Evolutionary conservation across 2,797 vertebrate species (phyloP).

Genomic region (Varecia variegata): DNA sequence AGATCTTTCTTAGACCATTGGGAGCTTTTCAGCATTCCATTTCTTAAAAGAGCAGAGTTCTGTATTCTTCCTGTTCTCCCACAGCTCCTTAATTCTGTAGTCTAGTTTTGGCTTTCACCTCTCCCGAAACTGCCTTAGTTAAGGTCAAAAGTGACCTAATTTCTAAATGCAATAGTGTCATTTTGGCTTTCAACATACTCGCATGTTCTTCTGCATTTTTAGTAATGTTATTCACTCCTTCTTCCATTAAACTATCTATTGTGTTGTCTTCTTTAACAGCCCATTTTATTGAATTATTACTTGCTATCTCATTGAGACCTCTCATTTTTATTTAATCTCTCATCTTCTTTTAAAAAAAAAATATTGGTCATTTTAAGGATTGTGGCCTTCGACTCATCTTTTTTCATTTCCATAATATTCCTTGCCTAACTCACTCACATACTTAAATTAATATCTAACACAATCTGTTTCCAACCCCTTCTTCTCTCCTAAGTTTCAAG

Average conservation of each 20-base stretch:
- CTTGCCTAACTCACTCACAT: not conserved
- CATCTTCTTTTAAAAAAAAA: not conserved
- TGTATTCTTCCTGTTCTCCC: not conserved
- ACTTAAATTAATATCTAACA: too few relatives aligned
- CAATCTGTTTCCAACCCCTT: not conserved
- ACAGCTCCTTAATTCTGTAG: not conserved
- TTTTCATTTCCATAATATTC: not conserved
- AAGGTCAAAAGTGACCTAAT: not conserved
- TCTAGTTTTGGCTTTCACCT: not conserved
- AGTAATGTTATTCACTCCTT: not conserved
- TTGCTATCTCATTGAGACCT: not conserved
- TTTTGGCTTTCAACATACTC: not conserved
- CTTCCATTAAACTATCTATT: not conserved
- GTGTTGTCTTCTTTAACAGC: not conserved
- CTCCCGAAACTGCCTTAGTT: not conserved
- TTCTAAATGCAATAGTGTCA: not conserved
- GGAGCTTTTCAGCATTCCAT: not conserved
- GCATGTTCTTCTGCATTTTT: not conserved
- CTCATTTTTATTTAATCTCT: not conserved
- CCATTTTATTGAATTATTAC: not conserved
- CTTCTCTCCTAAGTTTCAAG: not conserved
- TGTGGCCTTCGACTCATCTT: not conserved
- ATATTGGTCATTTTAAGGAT: not conserved
- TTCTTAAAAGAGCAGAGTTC: not conserved
- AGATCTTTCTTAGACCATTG: not conserved